A percentile compares a stretch with the other conserved stretches of the same genome.
Evolutionary conservation across 2,113 vertebrate genomes (phyloP).

Genomic region (Xiphorhynchus elegans): DNA sequence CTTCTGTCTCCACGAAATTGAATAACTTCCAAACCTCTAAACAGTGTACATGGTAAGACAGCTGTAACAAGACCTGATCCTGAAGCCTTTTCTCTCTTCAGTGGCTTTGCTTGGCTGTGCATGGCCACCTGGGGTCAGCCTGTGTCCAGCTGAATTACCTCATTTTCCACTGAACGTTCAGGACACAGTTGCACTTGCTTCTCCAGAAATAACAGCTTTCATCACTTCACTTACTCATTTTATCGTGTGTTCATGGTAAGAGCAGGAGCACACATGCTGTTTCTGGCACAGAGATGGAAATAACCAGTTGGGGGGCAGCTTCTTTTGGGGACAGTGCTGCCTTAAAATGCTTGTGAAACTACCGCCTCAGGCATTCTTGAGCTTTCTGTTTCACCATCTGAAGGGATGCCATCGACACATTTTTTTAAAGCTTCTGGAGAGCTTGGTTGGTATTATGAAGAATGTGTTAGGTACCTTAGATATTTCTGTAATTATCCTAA

Average conservation of each 20-base stretch:
- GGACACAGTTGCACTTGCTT: background rate
- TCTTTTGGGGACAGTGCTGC: constrained; percentile 19
- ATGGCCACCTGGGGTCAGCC: constrained; percentile 28
- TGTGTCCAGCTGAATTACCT: background rate
- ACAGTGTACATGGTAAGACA: background rate
- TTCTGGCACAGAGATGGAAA: constrained; percentile 22
- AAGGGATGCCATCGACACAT: constrained; percentile 2
- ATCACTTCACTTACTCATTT: background rate
- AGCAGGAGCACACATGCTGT: constrained; percentile 52
- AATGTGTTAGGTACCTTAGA: background rate
- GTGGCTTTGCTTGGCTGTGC: background rate
- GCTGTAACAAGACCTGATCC: background rate
- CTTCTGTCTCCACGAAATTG: background rate
- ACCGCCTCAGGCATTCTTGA: background rate
- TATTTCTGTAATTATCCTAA: constrained; percentile 53
- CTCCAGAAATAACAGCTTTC: constrained; percentile 22
- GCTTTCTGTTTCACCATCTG: constrained; percentile 47
- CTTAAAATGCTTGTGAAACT: constrained; percentile 29
- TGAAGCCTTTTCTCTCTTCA: background rate
- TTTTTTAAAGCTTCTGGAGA: background rate
- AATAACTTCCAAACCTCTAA: background rate
- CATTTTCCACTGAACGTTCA: background rate
- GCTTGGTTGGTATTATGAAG: background rate
- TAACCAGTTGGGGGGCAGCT: background rate
- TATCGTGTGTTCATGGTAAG: background rate